Base-by-base conservation (phyloP, 2,797 vertebrate species). In the Peromyscus aztecus region DNA sequence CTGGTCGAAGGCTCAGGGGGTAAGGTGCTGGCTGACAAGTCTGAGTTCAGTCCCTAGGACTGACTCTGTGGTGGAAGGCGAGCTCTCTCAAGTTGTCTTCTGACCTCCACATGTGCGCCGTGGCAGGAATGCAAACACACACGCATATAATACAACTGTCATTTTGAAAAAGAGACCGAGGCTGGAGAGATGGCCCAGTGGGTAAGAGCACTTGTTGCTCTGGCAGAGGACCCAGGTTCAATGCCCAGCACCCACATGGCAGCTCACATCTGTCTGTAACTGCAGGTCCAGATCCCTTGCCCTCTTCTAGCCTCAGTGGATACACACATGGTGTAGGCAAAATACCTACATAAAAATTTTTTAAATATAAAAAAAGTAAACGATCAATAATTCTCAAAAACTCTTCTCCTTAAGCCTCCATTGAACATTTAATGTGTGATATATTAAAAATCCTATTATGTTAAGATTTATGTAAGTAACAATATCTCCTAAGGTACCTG, bases 361-460 rank as follows among this genome's bases (percentile, higher is more conserved):
- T 81, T 57, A 52, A 12, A 52, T 52, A 37, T 52, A 16, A 77
- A 67, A 76, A 83, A 29, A 57, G 24, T 13, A 46, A 16, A 85
- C 55, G 6, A 86, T 65, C 75, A 86, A 59, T 55, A 76, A 91
- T 57, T 63, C 75, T 69, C 34, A 31, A 69, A 86, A 52, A 34
- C 73, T 84, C 63, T 92, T 95, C 89, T 94, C 83, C 84, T 82
- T 87, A 71, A 82, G 19, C 73, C 67, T 83, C 78, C 43, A 46
- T 86, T 76, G 90, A 11, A 81, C 75, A 75, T 1, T 86, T 40
- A 89, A 88, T 90, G 37, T 14, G 19, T 90, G 19, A 84, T 49
- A 75, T 19, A 83, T 24, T 93, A 94, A 87, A 90, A 83, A 94
- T 88, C 6, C 92, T 89, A 89, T 82, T 82, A 75, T 34, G 85